A percentile compares a stretch with the other conserved stretches of the same genome.
Conservation (phyloP, 2,888 invertebrate species). For the Eudasyphora cyanicolor region DNA sequence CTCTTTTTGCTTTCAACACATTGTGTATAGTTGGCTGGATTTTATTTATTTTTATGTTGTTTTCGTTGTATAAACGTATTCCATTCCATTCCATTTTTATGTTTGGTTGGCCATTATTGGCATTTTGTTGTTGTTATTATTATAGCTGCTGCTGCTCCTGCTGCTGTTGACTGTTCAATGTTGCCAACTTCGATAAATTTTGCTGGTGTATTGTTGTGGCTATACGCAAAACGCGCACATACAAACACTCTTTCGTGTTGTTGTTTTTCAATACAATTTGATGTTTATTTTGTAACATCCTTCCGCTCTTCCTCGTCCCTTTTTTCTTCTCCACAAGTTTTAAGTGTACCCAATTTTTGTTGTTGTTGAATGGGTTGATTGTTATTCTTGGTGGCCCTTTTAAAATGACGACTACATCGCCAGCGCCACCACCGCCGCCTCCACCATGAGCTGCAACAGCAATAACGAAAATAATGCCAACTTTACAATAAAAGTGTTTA, state of each 20-base stretch:
- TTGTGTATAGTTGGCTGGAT: constrained; percentile 26
- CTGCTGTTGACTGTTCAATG: constrained; percentile 52
- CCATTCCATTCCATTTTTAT: constrained; percentile 34
- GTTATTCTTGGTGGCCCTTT: constrained; percentile 65
- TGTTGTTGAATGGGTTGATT: too few species aligned
- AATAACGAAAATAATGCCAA: constrained; percentile 51
- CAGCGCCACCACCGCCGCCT: constrained; percentile 62
- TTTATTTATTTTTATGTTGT: constrained; percentile 13
- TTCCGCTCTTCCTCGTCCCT: neutral
- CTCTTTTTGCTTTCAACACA: constrained; percentile 15
- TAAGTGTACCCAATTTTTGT: too few species aligned
- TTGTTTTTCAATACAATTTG: constrained; percentile 35
- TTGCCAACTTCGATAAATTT: constrained; percentile 58
- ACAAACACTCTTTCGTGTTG: constrained; percentile 31
- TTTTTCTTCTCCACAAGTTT: neutral
- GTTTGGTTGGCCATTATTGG: constrained; percentile 28
- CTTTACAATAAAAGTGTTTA: constrained; percentile 58
- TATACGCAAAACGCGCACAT: neutral
- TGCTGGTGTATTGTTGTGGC: constrained; percentile 17
- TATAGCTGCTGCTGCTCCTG: constrained; percentile 43
- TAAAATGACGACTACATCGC: constrained; percentile 75
- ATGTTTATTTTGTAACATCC: constrained; percentile 33
- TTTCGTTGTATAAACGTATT: constrained; percentile 16
- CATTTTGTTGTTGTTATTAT: constrained; percentile 29
- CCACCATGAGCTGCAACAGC: constrained; percentile 39